Evolutionary conservation across 2,113 vertebrate genomes (phyloP), one percentile per base, ranked within the genome.

Genomic region (Phyllostomus discolor): DNA sequence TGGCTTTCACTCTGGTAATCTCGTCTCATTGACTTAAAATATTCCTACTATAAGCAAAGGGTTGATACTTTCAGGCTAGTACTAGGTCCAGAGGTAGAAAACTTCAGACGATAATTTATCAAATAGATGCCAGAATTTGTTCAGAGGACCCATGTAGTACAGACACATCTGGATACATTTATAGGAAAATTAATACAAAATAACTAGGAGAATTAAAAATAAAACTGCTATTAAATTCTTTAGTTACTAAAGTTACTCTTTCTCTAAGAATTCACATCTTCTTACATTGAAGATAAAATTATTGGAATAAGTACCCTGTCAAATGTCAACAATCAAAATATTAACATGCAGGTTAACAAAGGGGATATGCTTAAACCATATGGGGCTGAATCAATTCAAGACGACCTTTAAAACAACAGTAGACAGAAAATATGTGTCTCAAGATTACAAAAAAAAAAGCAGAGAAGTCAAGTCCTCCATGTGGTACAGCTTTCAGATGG

Each of bases 311-410:
- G 6, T 69, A 62, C 20, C 22, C 62, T 94, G 64, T 54, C 73
- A 91, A 95, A 89, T 87, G 90, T 80, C 64, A 97, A 84, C 80
- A 57, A 91, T 72, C 46, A 46, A 59, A 85, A 52, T 38, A 95
- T 75, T 75, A 94, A 64, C 41, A 59, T 38, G 72, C 11, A 96
- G 52, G 73, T 91, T 96, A 93, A 95, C 54, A 85, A 92, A 94
- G 31, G 62, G 28, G 33, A 88, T 88, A 64, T 59, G 50, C 75
- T 94, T 91, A 90, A 82, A 83, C 59, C 87, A 91, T 38, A 59
- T 17, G 64, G 78, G 50, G 22, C 78, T 91, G 78, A 96, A 97
- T 97, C 93, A 95, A 91, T 96, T 96, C 81, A 91, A 97, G 78
- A 70, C 95, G 97, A 96, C 88, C 93, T 93, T 96, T 87, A 92